Base-by-base conservation (phyloP, 92 coral and sea anemone genomes). In the Porites rus region DNA sequence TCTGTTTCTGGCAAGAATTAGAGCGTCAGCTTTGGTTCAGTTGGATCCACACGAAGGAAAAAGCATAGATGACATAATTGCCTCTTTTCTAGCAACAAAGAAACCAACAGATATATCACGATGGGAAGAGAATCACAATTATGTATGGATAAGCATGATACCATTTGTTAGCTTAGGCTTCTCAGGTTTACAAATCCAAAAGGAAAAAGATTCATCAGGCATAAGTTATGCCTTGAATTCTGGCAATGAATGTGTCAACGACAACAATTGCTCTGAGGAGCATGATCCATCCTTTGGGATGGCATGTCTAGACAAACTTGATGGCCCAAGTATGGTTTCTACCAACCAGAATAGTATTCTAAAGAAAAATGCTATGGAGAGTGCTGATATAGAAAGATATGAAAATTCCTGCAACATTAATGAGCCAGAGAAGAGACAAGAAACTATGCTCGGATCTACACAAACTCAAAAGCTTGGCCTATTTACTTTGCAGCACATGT, bases 61-160 rank as follows among this genome's bases (percentile, higher is more conserved):
- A 67, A 61, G 82, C 85, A 86, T 94, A 17, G 92, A 94, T 60
- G 87, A 89, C 43, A 68, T 90, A 54, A 76, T 94, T 7, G 88
- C 74, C 52, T 24, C 58, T n/a, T 94, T 94, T 77, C 75, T 94
- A 81, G 50, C 38, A 56, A 73, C 83, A 78, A 90, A 93, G 76
- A 81, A 83, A 10, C 93, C 98, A 13, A 65, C 38, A 2, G 94
- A 94, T 10, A 79, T 94, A 10, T 93, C 98, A 24, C 70, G 11
- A 1, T 94, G 93, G 93, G 98, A 94, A 24, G 98, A 93, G 75
- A 74, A 83, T 20, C 98, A 94, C 87, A 93, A 93, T 67, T 94
- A 93, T 91, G 98, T 94, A 2, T 94, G 98, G 98, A 89, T 94
- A 1, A 93, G 90, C 6, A 74, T 94, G 91, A 80, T 86, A 21